A percentile compares a stretch with the other conserved stretches of the same genome.
Conservation (phyloP, 1,140 invertebrate genomes). For the Euschistus heros region DNA sequence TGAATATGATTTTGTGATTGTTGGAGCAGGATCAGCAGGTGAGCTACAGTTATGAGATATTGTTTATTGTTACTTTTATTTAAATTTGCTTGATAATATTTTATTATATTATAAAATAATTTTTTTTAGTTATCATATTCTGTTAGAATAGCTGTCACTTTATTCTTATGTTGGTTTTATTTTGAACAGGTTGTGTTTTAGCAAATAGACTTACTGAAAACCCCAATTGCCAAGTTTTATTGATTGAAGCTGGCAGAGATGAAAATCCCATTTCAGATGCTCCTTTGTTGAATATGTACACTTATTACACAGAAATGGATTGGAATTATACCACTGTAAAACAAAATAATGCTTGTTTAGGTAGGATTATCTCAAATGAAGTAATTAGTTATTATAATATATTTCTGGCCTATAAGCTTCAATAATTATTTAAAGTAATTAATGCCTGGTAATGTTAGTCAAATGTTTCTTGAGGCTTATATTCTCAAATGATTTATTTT, state of each 20-base stretch:
- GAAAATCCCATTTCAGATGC: background rate
- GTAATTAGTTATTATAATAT: slow-evolving; percentile 7
- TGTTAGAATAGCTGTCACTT: too few relatives aligned
- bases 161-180: too few relatives aligned
- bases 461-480: background rate
- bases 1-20: background rate
- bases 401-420: background rate
- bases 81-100: too few relatives aligned
- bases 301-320: background rate
- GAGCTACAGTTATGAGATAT: too few relatives aligned
- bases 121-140: too few relatives aligned
- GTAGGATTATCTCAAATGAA: too few relatives aligned
- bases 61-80: too few relatives aligned
- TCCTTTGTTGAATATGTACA: background rate
- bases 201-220: too few relatives aligned
- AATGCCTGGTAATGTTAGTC: background rate
- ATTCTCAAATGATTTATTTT: background rate
- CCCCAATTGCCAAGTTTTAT: too few relatives aligned
- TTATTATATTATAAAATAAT: too few relatives aligned
- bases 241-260: background rate
- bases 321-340: slow-evolving; percentile 20
- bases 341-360: slow-evolving; percentile 16
- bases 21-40: slow-evolving; percentile 5
- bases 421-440: background rate
- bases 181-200: background rate